Conservation (phyloP, 2,797 vertebrate species). For the Phataginus tricuspis region DNA sequence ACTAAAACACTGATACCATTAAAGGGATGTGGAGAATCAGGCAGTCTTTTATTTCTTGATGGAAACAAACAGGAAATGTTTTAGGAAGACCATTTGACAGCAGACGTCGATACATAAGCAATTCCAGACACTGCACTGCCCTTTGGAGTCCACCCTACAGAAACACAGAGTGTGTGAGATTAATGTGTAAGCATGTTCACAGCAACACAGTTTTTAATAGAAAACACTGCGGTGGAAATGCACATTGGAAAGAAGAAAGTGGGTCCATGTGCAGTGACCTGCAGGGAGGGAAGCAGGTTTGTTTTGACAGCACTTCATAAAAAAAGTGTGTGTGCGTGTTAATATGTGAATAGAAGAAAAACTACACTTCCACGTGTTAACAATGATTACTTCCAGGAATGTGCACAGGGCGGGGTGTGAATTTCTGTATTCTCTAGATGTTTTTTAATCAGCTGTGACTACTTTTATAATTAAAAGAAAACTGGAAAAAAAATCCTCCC, state of each 20-base stretch:
- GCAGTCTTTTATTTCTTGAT: background rate
- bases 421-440: background rate
- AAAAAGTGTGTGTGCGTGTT: background rate
- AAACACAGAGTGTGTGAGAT: fast-evolving
- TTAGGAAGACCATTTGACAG: fast-evolving
- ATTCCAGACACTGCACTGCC: fast-evolving
- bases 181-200: fast-evolving
- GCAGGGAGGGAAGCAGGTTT: fast-evolving
- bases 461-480: slow-evolving; percentile 6
- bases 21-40: fast-evolving
- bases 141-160: fast-evolving
- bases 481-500: background rate
- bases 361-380: fast-evolving
- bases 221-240: fast-evolving
- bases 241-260: fast-evolving
- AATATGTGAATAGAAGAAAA: too few species aligned
- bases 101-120: fast-evolving
- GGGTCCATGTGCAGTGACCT: fast-evolving
- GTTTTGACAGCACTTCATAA: background rate
- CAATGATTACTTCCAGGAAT: background rate
- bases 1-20: fast-evolving
- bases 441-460: background rate
- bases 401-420: background rate
- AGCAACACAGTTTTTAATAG: fast-evolving
- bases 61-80: background rate